Conservation (phyloP, 1,140 invertebrate genomes). For the Samia ricini region DNA sequence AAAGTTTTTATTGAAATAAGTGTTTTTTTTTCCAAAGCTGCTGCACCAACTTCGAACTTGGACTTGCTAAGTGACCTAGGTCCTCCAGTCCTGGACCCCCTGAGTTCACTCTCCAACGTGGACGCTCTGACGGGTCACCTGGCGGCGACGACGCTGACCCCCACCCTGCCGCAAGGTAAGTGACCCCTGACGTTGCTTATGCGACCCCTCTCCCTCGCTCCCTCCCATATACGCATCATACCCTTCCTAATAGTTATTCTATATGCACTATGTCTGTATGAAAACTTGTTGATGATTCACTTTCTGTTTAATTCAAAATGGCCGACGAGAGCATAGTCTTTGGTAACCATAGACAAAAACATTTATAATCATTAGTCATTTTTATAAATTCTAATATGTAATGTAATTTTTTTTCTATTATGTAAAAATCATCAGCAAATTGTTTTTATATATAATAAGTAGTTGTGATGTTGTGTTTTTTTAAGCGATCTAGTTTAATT, state of each 20-base stretch:
- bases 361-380: too few relatives aligned
- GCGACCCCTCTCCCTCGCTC: too few relatives aligned
- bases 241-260: neutral
- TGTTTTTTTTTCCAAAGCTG: constrained; percentile 14
- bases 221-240: too few relatives aligned
- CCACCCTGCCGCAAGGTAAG: constrained; percentile 28
- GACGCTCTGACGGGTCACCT: constrained; percentile 35
- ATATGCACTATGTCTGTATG: neutral
- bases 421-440: neutral
- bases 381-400: too few relatives aligned
- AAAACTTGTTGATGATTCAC: neutral
- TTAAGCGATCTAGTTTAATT: neutral
- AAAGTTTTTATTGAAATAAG: neutral
- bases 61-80: constrained; percentile 47
- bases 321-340: too few relatives aligned
- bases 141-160: constrained; percentile 28
- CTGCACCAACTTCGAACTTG: constrained; percentile 44
- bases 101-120: constrained; percentile 9
- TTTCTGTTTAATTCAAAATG: too few relatives aligned
- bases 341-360: too few relatives aligned
- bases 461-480: neutral
- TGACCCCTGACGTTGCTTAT: neutral
- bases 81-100: constrained; percentile 15
- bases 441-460: neutral
- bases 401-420: neutral